Evolutionary conservation across 2,797 vertebrate species (phyloP).

Genomic region (Capromys pilorides): DNA sequence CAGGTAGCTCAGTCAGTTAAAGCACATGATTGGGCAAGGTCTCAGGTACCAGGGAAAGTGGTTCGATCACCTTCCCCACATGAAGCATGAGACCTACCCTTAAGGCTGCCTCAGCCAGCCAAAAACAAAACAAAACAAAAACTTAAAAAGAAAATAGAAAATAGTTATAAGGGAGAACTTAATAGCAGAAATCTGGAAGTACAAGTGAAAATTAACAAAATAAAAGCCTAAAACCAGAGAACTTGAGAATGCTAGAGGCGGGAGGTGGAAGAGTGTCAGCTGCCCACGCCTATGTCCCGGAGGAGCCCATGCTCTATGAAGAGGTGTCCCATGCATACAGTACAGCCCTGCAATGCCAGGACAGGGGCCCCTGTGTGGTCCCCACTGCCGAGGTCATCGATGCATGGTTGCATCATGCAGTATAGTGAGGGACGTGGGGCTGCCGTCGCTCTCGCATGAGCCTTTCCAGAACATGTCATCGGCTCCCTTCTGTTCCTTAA

Average conservation of each 20-base stretch:
- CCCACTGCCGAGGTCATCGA: not conserved
- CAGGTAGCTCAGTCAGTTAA: too few relatives aligned
- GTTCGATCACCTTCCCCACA: too few relatives aligned
- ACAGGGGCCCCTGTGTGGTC: not conserved
- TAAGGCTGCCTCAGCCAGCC: too few relatives aligned
- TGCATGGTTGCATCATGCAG: not conserved
- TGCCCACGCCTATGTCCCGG: not conserved
- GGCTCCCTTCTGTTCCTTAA: not conserved
- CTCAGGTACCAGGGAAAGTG: too few relatives aligned
- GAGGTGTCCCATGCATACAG: too few relatives aligned
- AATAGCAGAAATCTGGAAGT: not conserved
- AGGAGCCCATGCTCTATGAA: not conserved
- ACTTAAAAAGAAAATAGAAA: not conserved
- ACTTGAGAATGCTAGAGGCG: not conserved
- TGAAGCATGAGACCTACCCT: too few relatives aligned
- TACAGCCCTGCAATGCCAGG: not conserved
- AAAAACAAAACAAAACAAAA: too few relatives aligned
- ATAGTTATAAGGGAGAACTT: conserved; percentile 14
- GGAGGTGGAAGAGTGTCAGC: not conserved
- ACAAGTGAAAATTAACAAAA: not conserved
- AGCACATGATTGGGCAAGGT: too few relatives aligned
- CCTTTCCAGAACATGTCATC: not conserved
- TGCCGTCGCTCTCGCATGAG: not conserved
- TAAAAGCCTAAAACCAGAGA: not conserved
- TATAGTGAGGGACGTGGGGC: not conserved